Percentiles rank a stretch among this genome's conserved stretches.
These are phyloP conservation scores for Eristalis pertinax DNA, from an alignment of 2,888 invertebrate species.

Conservation along the genomic window DNA sequence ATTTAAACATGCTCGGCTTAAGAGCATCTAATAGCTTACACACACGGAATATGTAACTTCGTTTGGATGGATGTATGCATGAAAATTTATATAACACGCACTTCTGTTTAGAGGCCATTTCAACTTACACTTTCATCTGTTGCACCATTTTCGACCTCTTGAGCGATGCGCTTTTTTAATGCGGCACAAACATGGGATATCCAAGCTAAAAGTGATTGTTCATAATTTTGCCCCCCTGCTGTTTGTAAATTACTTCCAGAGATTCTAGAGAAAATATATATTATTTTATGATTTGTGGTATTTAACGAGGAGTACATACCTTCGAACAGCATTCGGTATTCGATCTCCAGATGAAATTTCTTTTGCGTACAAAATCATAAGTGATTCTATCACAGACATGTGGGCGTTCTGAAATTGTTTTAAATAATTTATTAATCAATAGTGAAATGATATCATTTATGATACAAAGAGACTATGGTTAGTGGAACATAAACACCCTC, in stretches of 20 bases:
- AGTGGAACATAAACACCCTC: no score
- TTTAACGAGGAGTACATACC: conserved; percentile 80
- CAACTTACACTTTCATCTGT: conserved; percentile 79
- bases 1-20: background rate
- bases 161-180: conserved; percentile 84
- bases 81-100: background rate
- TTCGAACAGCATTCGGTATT: conserved; percentile 91
- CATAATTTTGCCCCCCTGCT: conserved; percentile 84
- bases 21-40: background rate
- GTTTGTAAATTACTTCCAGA: conserved; percentile 79
- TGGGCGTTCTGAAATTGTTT: conserved; percentile 89
- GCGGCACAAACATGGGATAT: conserved; percentile 93
- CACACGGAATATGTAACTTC: background rate
- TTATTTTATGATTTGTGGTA: background rate
- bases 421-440: background rate
- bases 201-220: conserved; percentile 93
- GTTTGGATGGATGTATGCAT: background rate
- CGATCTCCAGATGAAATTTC: conserved; percentile 95
- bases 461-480: background rate
- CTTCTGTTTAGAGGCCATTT: background rate
- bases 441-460: background rate
- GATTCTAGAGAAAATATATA: conserved; percentile 80
- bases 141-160: conserved; percentile 81
- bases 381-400: conserved; percentile 96
- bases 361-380: conserved; percentile 96